These are phyloP conservation scores for Zaprionus obscuricornis DNA, from an alignment of 2,888 invertebrate species.

Conservation along the genomic window DNA sequence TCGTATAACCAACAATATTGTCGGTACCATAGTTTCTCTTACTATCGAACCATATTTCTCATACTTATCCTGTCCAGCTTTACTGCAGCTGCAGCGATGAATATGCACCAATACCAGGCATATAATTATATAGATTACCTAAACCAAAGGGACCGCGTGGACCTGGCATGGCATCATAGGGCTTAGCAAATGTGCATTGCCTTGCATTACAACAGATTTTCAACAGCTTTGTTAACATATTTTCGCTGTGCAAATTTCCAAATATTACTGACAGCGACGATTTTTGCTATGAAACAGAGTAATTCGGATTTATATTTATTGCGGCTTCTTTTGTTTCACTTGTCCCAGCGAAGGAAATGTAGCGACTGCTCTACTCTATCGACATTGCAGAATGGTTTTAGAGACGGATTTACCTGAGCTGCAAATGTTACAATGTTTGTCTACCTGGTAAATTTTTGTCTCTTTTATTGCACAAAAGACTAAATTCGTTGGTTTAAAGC, in stretches of 20 bases:
- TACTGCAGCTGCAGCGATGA: slow-evolving; percentile 87
- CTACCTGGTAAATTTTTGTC: slow-evolving; percentile 43
- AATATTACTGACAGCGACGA: slow-evolving; percentile 50
- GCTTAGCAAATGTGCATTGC: slow-evolving; percentile 71
- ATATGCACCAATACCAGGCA: slow-evolving; percentile 90
- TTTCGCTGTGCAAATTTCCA: slow-evolving; percentile 33
- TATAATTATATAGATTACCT: slow-evolving; percentile 91
- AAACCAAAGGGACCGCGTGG: slow-evolving; percentile 90
- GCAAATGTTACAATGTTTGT: not conserved
- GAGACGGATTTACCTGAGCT: slow-evolving; percentile 50
- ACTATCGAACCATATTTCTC: slow-evolving; percentile 91
- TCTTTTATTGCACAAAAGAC: slow-evolving; percentile 1
- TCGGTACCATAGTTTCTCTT: slow-evolving; percentile 90
- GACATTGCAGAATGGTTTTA: not conserved
- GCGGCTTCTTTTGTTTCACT: slow-evolving; percentile 45
- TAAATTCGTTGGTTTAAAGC: too few relatives aligned
- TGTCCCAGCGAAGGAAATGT: slow-evolving; percentile 29
- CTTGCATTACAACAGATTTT: slow-evolving; percentile 62
- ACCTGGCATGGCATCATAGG: slow-evolving; percentile 90
- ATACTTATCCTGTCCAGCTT: slow-evolving; percentile 89
- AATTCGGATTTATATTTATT: slow-evolving; percentile 18
- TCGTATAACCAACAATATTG: slow-evolving; percentile 89
- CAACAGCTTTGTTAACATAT: slow-evolving; percentile 57
- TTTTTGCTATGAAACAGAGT: slow-evolving; percentile 29
- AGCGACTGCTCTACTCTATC: not conserved